Evolutionary conservation across 2,888 invertebrate species (phyloP).

Genomic region (Stenoptilia bipunctidactyla): DNA sequence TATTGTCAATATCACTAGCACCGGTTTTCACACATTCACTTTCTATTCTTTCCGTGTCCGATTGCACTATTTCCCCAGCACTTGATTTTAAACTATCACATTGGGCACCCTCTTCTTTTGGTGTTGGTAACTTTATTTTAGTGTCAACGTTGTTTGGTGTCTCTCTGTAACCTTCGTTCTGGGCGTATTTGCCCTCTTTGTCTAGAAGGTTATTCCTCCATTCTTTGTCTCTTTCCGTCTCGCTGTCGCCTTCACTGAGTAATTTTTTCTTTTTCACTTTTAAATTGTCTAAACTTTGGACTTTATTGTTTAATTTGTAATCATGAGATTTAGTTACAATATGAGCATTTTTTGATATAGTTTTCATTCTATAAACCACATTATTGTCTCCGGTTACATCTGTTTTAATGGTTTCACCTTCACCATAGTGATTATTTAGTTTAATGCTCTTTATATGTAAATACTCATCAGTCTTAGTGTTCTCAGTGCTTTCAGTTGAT

Average conservation of each 20-base stretch:
- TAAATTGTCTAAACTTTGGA: conserved; percentile 33
- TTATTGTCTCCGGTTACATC: conserved; percentile 54
- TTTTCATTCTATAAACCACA: conserved; percentile 59
- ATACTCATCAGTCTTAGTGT: conserved; percentile 51
- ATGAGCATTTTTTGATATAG: conserved; percentile 60
- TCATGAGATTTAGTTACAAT: conserved; percentile 62
- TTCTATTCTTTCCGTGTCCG: conserved; percentile 26
- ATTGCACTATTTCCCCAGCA: conserved; percentile 49
- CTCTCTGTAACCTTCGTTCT: conserved; percentile 67
- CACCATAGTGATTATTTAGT: conserved; percentile 47
- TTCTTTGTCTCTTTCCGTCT: conserved; percentile 57
- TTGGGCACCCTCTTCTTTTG: conserved; percentile 49
- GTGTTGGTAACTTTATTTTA: conserved; percentile 58
- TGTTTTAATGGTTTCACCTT: conserved; percentile 44
- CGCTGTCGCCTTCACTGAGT: conserved; percentile 36
- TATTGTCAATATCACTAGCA: conserved; percentile 52
- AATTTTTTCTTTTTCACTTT: conserved; percentile 60
- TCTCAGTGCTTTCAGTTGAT: conserved; percentile 41
- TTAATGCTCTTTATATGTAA: conserved; percentile 48
- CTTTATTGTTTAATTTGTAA: conserved; percentile 48
- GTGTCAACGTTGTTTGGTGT: conserved; percentile 45
- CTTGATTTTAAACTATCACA: conserved; percentile 44
- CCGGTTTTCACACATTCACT: conserved; percentile 39
- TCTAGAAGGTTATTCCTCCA: conserved; percentile 71
- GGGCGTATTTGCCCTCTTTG: conserved; percentile 66